Percentiles rank a stretch among this genome's conserved stretches.
These are phyloP conservation scores for Premnoplex brunnescens DNA, from an alignment of 2,797 vertebrate species.

Conservation along the genomic window DNA sequence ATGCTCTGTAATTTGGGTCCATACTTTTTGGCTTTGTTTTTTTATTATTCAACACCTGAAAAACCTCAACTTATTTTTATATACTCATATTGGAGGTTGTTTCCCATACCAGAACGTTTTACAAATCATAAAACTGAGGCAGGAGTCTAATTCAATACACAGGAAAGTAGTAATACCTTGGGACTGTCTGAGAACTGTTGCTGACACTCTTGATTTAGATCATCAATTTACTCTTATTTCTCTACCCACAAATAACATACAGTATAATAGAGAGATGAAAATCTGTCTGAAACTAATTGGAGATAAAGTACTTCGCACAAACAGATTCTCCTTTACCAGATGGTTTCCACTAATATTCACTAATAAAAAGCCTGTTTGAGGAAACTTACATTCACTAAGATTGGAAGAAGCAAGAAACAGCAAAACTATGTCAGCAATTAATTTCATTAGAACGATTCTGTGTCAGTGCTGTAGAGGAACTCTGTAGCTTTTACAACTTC, in stretches of 20 bases:
- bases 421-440: constrained; percentile 30
- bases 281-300: constrained; percentile 36
- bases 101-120: neutral
- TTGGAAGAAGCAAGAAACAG: constrained; percentile 21
- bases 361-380: constrained; percentile 23
- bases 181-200: neutral
- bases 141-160: neutral
- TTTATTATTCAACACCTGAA: neutral
- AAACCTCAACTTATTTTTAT: neutral
- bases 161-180: neutral
- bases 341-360: constrained; percentile 11
- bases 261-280: constrained; percentile 41
- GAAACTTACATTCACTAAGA: constrained; percentile 4
- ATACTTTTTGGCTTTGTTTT: neutral
- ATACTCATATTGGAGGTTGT: neutral
- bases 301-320: constrained; percentile 34
- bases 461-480: neutral
- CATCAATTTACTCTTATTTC: constrained; percentile 8
- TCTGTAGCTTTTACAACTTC: neutral
- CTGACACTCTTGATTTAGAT: neutral
- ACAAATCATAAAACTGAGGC: neutral
- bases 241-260: constrained; percentile 2
- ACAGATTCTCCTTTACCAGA: constrained; percentile 35
- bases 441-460: constrained; percentile 13
- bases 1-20: neutral